A percentile compares a stretch with the other conserved stretches of the same genome.
Evolutionary conservation across 1,140 invertebrate genomes (phyloP).

Genomic region (Achatina immaculata): DNA sequence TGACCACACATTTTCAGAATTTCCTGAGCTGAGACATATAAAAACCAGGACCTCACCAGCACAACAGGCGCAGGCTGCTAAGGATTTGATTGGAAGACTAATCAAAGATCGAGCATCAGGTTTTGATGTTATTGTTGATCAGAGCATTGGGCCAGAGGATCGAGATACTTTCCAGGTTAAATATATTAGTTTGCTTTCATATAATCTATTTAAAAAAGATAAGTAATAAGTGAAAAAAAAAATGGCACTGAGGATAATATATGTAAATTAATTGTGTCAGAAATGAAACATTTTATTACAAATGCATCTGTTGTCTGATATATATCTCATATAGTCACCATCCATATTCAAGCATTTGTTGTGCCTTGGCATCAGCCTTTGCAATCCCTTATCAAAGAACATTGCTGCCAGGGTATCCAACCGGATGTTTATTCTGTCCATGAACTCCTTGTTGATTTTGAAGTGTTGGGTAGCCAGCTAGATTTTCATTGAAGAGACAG

Average conservation of each 20-base stretch:
- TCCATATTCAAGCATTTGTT: too few species aligned
- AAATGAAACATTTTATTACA: not conserved
- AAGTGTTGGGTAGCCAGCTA: too few species aligned
- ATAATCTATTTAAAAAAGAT: not conserved
- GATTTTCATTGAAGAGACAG: too few species aligned
- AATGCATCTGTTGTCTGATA: not conserved
- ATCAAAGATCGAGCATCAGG: constrained; percentile 13
- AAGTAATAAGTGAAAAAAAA: not conserved
- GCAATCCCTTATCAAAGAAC: too few species aligned
- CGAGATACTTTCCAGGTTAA: constrained; percentile 27
- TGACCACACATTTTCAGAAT: not conserved
- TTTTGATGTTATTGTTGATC: constrained; percentile 11
- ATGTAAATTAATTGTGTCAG: not conserved
- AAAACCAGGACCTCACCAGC: not conserved
- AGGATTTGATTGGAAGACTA: constrained; percentile 16
- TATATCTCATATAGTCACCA: too few species aligned
- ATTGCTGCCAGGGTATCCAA: too few species aligned
- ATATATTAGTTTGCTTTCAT: too few species aligned
- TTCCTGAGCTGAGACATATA: constrained; percentile 7
- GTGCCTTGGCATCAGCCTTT: too few species aligned
- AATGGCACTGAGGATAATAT: not conserved
- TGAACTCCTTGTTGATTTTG: too few species aligned
- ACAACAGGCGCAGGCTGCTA: constrained; percentile 5
- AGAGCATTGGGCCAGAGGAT: constrained; percentile 20
- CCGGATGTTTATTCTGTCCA: too few species aligned